Evolutionary conservation across 2,797 vertebrate species (phyloP).

Genomic region (Myiotriccus ornatus): DNA sequence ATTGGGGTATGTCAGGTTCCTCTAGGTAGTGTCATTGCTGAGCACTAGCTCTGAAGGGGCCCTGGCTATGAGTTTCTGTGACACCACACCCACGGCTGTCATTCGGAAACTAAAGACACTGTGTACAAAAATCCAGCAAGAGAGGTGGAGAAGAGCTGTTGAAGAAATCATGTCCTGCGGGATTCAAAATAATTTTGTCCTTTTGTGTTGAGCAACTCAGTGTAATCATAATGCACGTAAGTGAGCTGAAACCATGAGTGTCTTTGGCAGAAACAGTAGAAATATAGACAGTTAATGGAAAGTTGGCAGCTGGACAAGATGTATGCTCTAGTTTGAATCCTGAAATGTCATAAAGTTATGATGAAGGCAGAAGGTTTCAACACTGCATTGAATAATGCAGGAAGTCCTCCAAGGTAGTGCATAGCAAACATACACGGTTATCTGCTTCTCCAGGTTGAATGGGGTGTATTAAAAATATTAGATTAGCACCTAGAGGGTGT

Average conservation of each 20-base stretch:
- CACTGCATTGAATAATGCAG: neutral
- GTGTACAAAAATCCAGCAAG: neutral
- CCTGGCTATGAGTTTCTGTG: neutral
- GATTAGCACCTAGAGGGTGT: neutral
- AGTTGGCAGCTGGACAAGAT: constrained; percentile 4
- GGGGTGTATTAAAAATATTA: neutral
- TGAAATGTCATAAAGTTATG: neutral
- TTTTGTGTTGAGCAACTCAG: neutral
- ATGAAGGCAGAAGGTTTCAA: constrained; percentile 28
- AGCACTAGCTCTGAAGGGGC: neutral
- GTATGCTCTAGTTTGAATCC: neutral
- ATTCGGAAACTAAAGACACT: neutral
- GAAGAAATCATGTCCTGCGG: neutral
- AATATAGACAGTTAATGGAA: constrained; percentile 7
- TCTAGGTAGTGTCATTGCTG: neutral
- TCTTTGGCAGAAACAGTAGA: neutral
- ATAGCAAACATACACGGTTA: neutral
- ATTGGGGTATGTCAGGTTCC: neutral
- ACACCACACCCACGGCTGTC: neutral
- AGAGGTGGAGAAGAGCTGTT: neutral
- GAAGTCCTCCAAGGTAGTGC: neutral
- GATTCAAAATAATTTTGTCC: neutral
- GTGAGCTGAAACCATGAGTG: neutral
- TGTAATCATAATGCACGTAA: neutral
- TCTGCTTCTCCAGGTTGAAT: neutral